A percentile compares a stretch with the other conserved stretches of the same genome.
Evolutionary conservation across 2,113 vertebrate species (phyloP).

Genomic region (Trichomycterus rosablanca): DNA sequence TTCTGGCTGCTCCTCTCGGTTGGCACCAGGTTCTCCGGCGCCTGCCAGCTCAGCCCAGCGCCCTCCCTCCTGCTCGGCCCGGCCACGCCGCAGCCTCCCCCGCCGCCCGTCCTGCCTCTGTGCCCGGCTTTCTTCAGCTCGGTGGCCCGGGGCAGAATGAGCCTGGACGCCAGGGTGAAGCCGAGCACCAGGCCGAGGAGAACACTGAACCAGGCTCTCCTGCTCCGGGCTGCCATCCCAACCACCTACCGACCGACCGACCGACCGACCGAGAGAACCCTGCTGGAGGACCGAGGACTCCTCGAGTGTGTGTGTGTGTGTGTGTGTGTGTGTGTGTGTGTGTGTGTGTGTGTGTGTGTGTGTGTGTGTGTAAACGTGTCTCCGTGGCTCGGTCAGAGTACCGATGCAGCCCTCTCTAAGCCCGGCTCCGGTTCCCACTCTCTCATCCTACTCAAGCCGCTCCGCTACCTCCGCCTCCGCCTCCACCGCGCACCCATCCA

Average conservation of each 20-base stretch:
- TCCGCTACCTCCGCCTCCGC: constrained; percentile 30
- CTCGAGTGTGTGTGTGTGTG: neutral
- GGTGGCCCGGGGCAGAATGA: constrained; percentile 77
- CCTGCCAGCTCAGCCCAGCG: constrained; percentile 46
- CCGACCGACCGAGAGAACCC: neutral
- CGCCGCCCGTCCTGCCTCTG: constrained; percentile 66
- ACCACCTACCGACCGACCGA: neutral
- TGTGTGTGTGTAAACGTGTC: constrained; percentile 16
- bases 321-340: neutral
- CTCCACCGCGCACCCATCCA: constrained; percentile 37
- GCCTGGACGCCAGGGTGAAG: constrained; percentile 85
- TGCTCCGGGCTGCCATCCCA: constrained; percentile 82
- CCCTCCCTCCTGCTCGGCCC: constrained; percentile 55
- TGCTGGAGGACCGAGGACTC: neutral
- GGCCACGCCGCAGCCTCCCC: constrained; percentile 49
- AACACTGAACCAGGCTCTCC: constrained; percentile 87
- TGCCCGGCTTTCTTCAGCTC: constrained; percentile 77
- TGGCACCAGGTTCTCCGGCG: constrained; percentile 49
- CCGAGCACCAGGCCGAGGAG: constrained; percentile 85
- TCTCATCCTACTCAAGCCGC: constrained; percentile 55
- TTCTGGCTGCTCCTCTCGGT: constrained; percentile 52
- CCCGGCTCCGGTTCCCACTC: constrained; percentile 48
- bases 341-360: neutral
- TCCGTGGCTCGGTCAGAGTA: constrained; percentile 15
- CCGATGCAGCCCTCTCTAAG: constrained; percentile 28